phyloP scores from a whole-genome alignment of 2,888 invertebrate species.

The Craniophora ligustri region DNA sequence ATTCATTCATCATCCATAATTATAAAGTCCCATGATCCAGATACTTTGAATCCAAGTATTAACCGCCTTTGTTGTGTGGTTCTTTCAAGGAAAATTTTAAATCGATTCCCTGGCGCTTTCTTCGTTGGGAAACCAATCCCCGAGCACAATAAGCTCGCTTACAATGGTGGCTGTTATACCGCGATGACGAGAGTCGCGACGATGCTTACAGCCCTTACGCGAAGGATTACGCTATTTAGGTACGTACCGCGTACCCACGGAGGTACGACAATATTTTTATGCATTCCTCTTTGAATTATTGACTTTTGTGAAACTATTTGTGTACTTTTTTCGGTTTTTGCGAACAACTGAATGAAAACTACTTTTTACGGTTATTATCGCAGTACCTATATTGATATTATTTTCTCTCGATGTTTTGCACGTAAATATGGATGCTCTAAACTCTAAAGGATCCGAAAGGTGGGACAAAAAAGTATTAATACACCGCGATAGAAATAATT shows the following conservation, averaged over 20 bases:
- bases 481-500: too few species aligned
- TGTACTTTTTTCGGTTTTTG: too few species aligned
- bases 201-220: slow-evolving; percentile 71
- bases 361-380: too few species aligned
- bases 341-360: too few species aligned
- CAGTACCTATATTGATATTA: too few species aligned
- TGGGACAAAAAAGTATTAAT: too few species aligned
- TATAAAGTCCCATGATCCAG: slow-evolving; percentile 67
- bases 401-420: too few species aligned
- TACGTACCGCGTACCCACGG: slow-evolving; percentile 50
- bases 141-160: slow-evolving; percentile 78
- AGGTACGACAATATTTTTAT: slow-evolving; percentile 5
- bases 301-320: neutral
- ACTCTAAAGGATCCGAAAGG: too few species aligned
- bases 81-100: slow-evolving; percentile 84
- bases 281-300: neutral
- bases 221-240: slow-evolving; percentile 81
- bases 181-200: slow-evolving; percentile 77
- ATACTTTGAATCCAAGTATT: slow-evolving; percentile 76
- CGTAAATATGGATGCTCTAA: too few species aligned
- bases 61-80: slow-evolving; percentile 78
- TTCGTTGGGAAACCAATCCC: slow-evolving; percentile 83
- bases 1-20: slow-evolving; percentile 46
- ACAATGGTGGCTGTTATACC: slow-evolving; percentile 80
- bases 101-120: slow-evolving; percentile 84